These are phyloP conservation scores for Scaptomyza flava DNA, from an alignment of 2,888 invertebrate species.

Conservation along the genomic window DNA sequence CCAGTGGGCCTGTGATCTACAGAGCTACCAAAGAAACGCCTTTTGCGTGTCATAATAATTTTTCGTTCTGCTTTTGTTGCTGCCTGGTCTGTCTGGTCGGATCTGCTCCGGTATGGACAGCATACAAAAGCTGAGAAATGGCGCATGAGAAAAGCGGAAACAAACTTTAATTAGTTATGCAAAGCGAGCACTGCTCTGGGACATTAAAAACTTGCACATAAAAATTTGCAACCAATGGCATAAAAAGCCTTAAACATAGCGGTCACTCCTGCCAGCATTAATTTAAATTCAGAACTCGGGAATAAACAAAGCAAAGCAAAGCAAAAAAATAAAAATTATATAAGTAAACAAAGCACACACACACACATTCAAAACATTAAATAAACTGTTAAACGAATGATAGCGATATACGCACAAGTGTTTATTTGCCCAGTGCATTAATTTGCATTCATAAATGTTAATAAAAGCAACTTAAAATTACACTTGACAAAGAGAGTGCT, in stretches of 20 bases:
- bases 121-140: slow-evolving; percentile 54
- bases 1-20: slow-evolving; percentile 10
- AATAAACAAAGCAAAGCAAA: slow-evolving; percentile 2
- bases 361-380: slow-evolving; percentile 16
- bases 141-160: slow-evolving; percentile 58
- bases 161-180: slow-evolving; percentile 78
- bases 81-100: slow-evolving; percentile 6
- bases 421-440: slow-evolving; percentile 21
- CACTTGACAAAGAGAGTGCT: background rate
- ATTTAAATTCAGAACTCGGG: slow-evolving; percentile 53
- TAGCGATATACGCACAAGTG: slow-evolving; percentile 11
- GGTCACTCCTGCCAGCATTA: slow-evolving; percentile 32
- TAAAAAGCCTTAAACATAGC: slow-evolving; percentile 39
- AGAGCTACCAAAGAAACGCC: slow-evolving; percentile 51
- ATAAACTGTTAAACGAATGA: slow-evolving; percentile 46
- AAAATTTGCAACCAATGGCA: slow-evolving; percentile 29
- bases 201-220: slow-evolving; percentile 48
- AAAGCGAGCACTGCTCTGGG: slow-evolving; percentile 61
- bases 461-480: slow-evolving; percentile 15
- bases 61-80: slow-evolving; percentile 33
- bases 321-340: background rate
- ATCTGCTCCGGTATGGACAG: background rate
- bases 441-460: slow-evolving; percentile 37
- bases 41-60: slow-evolving; percentile 72
- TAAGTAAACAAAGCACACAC: background rate